Evolutionary conservation across 2,888 invertebrate genomes (phyloP).

Genomic region (Pollenia griseotomentosa): DNA sequence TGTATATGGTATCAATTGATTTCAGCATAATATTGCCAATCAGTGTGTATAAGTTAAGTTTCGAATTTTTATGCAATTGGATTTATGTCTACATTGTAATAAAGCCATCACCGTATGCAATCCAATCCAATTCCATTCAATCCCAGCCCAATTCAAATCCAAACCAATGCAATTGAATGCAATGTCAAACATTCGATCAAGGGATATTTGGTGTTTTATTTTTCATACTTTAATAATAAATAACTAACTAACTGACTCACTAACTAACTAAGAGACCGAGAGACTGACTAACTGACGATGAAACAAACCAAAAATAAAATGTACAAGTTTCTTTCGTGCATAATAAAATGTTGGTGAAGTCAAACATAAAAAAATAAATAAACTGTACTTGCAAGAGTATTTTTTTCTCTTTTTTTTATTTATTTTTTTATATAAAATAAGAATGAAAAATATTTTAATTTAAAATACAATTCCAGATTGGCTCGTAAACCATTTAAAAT

Average conservation of each 20-base stretch:
- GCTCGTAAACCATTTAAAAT: slow-evolving; percentile 67
- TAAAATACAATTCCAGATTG: slow-evolving; percentile 68
- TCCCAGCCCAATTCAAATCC: neutral
- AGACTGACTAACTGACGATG: slow-evolving; percentile 28
- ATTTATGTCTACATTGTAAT: slow-evolving; percentile 70
- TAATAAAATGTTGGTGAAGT: slow-evolving; percentile 52
- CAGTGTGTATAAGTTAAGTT: slow-evolving; percentile 70
- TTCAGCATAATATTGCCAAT: slow-evolving; percentile 73
- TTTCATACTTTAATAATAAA: slow-evolving; percentile 26
- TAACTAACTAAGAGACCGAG: slow-evolving; percentile 9
- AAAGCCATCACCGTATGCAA: slow-evolving; percentile 68
- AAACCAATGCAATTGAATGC: slow-evolving; percentile 40
- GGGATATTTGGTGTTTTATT: slow-evolving; percentile 28
- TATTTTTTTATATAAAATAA: slow-evolving; percentile 19
- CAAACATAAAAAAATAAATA: slow-evolving; percentile 45
- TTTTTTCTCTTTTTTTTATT: neutral
- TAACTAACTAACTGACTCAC: slow-evolving; percentile 27
- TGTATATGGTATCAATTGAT: slow-evolving; percentile 78
- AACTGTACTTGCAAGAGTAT: slow-evolving; percentile 20
- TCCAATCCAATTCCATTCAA: slow-evolving; percentile 16
- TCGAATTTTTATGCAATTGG: slow-evolving; percentile 70
- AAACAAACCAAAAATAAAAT: slow-evolving; percentile 39
- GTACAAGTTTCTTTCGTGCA: slow-evolving; percentile 48
- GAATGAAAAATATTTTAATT: slow-evolving; percentile 71
- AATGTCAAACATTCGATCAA: slow-evolving; percentile 44